Evolutionary conservation across 2,113 vertebrate species (phyloP).

Genomic region (Diphyllodes magnificus): DNA sequence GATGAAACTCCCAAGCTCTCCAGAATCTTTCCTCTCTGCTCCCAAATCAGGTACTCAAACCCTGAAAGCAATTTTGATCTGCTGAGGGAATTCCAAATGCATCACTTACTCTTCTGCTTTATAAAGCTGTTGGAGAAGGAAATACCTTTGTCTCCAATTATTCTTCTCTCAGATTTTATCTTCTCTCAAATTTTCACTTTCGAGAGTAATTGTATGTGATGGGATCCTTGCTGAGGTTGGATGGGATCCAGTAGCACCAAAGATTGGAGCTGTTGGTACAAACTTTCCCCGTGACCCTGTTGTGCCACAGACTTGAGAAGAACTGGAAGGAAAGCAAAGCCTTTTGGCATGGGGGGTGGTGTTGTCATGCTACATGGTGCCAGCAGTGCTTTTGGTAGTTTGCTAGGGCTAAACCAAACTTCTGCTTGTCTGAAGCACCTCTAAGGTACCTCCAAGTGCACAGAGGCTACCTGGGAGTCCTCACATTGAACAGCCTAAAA

Average conservation of each 20-base stretch:
- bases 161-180: background rate
- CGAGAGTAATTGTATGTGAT: background rate
- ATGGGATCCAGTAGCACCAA: background rate
- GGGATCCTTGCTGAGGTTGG: background rate
- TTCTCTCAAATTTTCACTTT: background rate
- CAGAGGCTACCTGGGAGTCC: background rate
- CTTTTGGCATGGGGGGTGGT: background rate
- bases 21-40: background rate
- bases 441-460: background rate
- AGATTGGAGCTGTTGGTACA: rapidly evolving
- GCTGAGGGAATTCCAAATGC: background rate
- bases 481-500: background rate
- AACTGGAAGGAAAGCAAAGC: background rate
- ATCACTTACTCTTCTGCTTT: background rate
- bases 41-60: background rate
- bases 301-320: background rate
- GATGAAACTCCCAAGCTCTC: background rate
- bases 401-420: background rate
- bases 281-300: background rate
- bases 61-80: background rate
- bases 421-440: background rate
- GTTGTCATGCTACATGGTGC: background rate
- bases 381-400: background rate
- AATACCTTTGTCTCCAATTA: background rate
- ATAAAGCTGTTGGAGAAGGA: background rate